Conservation (phyloP, 2,888 invertebrate genomes). For the Hydrotaea cyrtoneurina region DNA sequence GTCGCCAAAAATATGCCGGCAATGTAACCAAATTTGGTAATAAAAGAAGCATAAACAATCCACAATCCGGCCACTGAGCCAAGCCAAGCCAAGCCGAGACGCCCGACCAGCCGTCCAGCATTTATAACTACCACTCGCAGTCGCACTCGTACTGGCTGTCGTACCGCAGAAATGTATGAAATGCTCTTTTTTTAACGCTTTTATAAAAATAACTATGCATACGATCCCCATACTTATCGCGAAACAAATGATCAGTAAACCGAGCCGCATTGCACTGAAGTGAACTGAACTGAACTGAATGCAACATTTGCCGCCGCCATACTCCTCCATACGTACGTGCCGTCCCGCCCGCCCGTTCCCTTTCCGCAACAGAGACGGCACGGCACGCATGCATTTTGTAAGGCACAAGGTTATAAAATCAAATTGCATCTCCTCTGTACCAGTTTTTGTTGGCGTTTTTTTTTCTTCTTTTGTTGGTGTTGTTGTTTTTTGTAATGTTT, state of each 20-base stretch:
- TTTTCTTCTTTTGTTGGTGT: background rate
- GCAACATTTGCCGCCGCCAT: conserved; percentile 16
- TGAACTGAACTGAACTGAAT: conserved; percentile 5
- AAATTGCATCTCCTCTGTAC: conserved; percentile 54
- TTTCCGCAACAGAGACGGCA: background rate
- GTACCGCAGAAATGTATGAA: conserved; percentile 21
- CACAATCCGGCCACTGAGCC: background rate
- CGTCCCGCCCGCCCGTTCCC: background rate
- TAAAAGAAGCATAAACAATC: conserved; percentile 66
- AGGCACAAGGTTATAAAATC: conserved; percentile 61
- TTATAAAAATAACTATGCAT: conserved; percentile 64
- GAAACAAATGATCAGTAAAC: conserved; percentile 61
- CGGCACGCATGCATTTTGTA: conserved; percentile 44
- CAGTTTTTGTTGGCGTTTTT: conserved; percentile 45
- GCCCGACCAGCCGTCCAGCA: background rate
- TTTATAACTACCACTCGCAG: background rate
- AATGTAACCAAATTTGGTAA: conserved; percentile 71
- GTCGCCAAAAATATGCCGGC: conserved; percentile 68
- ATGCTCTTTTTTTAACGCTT: conserved; percentile 67
- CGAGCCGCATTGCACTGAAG: background rate
- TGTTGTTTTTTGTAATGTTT: background rate
- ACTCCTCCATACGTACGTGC: conserved; percentile 1
- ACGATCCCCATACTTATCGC: conserved; percentile 61
- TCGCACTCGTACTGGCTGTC: background rate
- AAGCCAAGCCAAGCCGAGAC: too few species aligned